Conservation (phyloP, 2,797 vertebrate species). For the Varecia variegata region DNA sequence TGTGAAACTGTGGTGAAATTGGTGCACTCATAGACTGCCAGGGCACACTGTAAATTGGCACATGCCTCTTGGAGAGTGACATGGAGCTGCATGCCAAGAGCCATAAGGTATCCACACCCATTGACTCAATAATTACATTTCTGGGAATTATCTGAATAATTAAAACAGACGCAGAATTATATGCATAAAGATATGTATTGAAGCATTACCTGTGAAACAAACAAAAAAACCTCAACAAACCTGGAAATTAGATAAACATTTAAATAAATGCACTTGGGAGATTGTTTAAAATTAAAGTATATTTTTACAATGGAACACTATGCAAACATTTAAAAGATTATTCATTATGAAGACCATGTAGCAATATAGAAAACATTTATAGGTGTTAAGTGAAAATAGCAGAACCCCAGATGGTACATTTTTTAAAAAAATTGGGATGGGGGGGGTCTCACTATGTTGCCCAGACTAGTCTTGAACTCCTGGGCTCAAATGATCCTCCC, state of each 20-base stretch:
- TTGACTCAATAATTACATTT: background rate
- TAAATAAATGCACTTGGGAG: background rate
- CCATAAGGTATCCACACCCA: background rate
- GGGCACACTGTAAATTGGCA: background rate
- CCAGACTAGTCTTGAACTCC: background rate
- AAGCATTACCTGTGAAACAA: background rate
- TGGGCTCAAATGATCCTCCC: background rate
- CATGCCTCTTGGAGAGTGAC: background rate
- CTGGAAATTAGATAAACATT: background rate
- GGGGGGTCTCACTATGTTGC: background rate
- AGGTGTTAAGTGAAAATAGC: background rate
- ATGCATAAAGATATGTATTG: background rate
- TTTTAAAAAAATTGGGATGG: background rate
- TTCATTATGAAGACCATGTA: background rate
- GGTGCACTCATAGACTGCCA: background rate
- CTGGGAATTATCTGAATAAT: slow-evolving; percentile 41
- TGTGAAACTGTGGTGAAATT: background rate
- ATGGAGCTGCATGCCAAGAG: background rate
- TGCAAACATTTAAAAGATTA: background rate
- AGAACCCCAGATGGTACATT: background rate
- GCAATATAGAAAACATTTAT: background rate
- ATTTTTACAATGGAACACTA: background rate
- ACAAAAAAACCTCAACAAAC: background rate
- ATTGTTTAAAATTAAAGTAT: background rate
- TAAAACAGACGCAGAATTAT: background rate